Evolutionary conservation across 2,113 vertebrate species (phyloP), one percentile per base, ranked within the genome.

Genomic region (Camelus bactrianus): DNA sequence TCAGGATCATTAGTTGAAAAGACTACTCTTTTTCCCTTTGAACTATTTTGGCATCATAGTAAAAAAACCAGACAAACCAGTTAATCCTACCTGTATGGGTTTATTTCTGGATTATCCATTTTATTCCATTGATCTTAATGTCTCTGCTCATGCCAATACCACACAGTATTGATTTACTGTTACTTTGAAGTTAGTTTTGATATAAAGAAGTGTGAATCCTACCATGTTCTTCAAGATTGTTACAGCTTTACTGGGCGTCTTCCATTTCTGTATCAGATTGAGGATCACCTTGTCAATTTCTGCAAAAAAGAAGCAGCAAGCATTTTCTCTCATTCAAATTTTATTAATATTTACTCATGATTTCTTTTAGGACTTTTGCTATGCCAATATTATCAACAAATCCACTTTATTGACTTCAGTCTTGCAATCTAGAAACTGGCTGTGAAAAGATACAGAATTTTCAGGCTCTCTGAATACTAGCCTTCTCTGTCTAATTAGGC

Each of bases 111-210:
- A 56, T 26, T 70, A 42, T 50, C 62, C 70, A 12, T 70, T 90
- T 17, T 58, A 42, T 83, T 67, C 35, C 35, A 56, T 60, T 69
- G 50, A 70, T 48, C 38, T 42, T 65, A 46, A 64, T 56, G 26
- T 42, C 30, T 65, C 46, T 85, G 32, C n/a, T 90, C 46, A 72
- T 65, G 30, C 56, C 19, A 87, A 24, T 52, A 72, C 9, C 30
- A 32, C 62, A 73, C 35, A 58, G 32, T 64, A 13, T 69, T 56
- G 48, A 58, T 52, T 85, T 38, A 80, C 28, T 94, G 32, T 81
- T n/a, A 75, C 56, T 86, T 96, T 38, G 15, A 54, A 86, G 32
- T 65, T 72, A 95, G 38, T 70, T 81, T 81, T 76, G 35, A 62
- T 35, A 46, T 79, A 14, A 80, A n/a, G 48, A 93, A 96, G 19